phyloP scores from a whole-genome alignment of 2,888 invertebrate species.

The Brassicogethes aeneus region DNA sequence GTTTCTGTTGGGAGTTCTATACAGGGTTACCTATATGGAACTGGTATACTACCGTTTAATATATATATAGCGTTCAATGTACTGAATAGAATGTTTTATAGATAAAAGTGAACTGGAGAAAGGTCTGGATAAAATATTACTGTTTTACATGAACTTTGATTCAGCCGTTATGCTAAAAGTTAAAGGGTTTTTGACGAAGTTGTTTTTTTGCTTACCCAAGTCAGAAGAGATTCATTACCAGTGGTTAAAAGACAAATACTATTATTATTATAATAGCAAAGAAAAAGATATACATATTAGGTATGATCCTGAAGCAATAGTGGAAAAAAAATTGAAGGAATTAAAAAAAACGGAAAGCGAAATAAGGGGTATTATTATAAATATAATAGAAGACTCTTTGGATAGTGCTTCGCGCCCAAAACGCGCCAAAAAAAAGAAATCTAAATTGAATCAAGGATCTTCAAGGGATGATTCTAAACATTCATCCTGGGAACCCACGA shows the following conservation, averaged over 20 bases:
- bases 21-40: neutral
- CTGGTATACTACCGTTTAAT: neutral
- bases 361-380: too few relatives aligned
- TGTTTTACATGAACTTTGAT: constrained; percentile 36
- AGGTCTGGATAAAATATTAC: constrained; percentile 30
- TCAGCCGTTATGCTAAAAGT: constrained; percentile 35
- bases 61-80: neutral
- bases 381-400: too few relatives aligned
- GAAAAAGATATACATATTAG: too few relatives aligned
- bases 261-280: constrained; percentile 1
- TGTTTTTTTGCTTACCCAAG: constrained; percentile 35
- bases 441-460: too few relatives aligned
- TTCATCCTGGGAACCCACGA: too few relatives aligned
- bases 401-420: too few relatives aligned
- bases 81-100: constrained; percentile 20
- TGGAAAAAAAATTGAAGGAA: too few relatives aligned
- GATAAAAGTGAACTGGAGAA: constrained; percentile 33
- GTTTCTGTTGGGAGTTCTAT: neutral
- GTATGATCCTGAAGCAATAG: too few relatives aligned
- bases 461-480: too few relatives aligned
- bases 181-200: constrained; percentile 32
- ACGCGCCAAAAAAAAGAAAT: too few relatives aligned
- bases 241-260: constrained; percentile 23
- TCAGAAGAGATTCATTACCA: constrained; percentile 30
- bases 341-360: too few relatives aligned